These are phyloP conservation scores for Hydractinia symbiolongicarpus DNA, from an alignment of 30 jellyfish, hydroid and myxozoan species.

Conservation along the genomic window DNA sequence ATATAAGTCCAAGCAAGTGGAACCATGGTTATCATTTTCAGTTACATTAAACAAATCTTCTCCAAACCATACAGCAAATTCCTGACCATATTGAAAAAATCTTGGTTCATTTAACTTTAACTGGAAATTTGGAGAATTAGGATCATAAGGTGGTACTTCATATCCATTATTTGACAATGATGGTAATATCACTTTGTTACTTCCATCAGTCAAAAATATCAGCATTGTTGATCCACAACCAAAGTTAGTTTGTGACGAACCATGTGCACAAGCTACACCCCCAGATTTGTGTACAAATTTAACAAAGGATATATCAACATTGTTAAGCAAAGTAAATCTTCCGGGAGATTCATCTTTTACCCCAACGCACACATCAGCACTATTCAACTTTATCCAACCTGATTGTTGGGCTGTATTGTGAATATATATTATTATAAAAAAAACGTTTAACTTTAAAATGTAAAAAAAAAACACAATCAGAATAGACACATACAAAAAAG, in stretches of 20 bases:
- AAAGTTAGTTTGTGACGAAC: neutral
- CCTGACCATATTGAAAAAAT: neutral
- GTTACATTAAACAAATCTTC: neutral
- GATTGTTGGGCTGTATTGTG: no score
- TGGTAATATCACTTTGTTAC: no score
- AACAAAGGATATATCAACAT: neutral
- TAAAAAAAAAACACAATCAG: no score
- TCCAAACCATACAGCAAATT: neutral
- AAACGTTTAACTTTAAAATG: no score
- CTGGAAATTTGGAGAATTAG: no score
- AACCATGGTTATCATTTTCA: slow-evolving; percentile 1
- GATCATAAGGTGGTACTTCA: no score
- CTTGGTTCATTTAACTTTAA: neutral
- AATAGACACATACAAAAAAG: no score
- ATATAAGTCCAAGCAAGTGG: neutral
- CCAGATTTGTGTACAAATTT: slow-evolving; percentile 6
- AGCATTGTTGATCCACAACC: neutral
- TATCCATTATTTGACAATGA: neutral
- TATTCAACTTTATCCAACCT: no score
- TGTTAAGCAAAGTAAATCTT: neutral
- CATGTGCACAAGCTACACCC: neutral
- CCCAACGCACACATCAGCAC: neutral
- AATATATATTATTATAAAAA: no score
- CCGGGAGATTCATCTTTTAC: slow-evolving; percentile 5
- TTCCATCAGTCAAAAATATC: no score